A percentile compares a stretch with the other conserved stretches of the same genome.
These are phyloP conservation scores for Apogon hyalosoma DNA, from an alignment of 2,797 vertebrate genomes.

Conservation along the genomic window DNA sequence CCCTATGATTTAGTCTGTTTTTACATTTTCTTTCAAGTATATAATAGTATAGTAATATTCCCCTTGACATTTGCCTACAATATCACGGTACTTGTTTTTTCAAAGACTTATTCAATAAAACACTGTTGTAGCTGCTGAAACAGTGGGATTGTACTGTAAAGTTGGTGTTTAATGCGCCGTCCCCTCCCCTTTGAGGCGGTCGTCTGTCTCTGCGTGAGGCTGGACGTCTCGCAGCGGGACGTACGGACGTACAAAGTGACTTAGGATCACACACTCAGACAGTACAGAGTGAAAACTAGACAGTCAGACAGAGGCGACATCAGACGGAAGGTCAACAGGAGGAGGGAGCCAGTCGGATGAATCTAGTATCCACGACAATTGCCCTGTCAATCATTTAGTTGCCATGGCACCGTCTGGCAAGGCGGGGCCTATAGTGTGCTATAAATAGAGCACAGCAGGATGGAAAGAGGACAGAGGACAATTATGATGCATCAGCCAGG, in stretches of 20 bases:
- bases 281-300: constrained; percentile 29
- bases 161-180: constrained; percentile 26
- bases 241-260: constrained; percentile 40
- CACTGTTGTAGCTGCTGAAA: neutral
- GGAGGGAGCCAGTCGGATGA: constrained; percentile 44
- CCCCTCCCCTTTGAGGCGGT: constrained; percentile 6
- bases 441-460: constrained; percentile 73
- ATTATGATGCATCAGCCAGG: constrained; percentile 56
- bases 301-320: constrained; percentile 54
- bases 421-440: constrained; percentile 60
- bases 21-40: no score
- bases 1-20: no score
- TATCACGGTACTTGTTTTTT: neutral
- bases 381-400: constrained; percentile 73
- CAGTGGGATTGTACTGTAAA: constrained; percentile 1
- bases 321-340: constrained; percentile 67
- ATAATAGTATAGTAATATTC: no score
- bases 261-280: constrained; percentile 47
- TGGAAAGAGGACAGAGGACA: constrained; percentile 64
- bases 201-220: constrained; percentile 30
- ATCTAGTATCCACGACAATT: constrained; percentile 50
- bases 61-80: no score
- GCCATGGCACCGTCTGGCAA: constrained; percentile 46
- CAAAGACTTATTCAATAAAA: neutral
- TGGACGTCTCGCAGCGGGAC: constrained; percentile 35